Percentiles rank a stretch among this genome's conserved stretches.
phyloP scores from a whole-genome alignment of 2,113 vertebrate species.

The Marmota monax region DNA sequence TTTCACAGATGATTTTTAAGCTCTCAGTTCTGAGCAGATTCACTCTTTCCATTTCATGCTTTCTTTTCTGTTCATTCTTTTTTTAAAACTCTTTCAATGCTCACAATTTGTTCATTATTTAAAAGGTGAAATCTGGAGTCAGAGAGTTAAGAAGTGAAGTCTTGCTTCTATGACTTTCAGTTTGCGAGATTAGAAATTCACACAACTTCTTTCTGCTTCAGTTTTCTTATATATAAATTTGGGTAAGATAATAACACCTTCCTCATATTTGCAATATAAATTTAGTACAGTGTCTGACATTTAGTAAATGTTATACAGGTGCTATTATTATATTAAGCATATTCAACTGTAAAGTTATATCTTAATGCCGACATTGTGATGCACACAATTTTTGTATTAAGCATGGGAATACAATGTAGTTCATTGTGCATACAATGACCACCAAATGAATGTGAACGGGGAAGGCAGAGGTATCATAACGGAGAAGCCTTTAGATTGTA shows the following conservation, averaged over 20 bases:
- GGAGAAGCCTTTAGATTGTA: not conserved
- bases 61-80: not conserved
- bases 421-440: not conserved
- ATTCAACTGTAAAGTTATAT: not conserved
- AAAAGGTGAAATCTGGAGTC: not conserved
- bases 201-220: not conserved
- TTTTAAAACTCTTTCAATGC: not conserved
- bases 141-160: not conserved
- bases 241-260: not conserved
- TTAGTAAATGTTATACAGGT: not conserved
- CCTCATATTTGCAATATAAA: not conserved
- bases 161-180: not conserved
- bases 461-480: not conserved
- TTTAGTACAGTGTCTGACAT: not conserved
- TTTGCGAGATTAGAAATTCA: not conserved
- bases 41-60: not conserved
- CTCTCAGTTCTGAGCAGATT: not conserved
- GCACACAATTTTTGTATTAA: not conserved
- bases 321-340: not conserved
- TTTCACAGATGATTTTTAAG: not conserved
- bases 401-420: not conserved
- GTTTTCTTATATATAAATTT: not conserved
- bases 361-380: not conserved
- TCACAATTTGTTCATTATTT: not conserved
- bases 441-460: not conserved